Evolutionary conservation across 2,797 vertebrate species (phyloP).

Genomic region (Gastrophryne carolinensis): DNA sequence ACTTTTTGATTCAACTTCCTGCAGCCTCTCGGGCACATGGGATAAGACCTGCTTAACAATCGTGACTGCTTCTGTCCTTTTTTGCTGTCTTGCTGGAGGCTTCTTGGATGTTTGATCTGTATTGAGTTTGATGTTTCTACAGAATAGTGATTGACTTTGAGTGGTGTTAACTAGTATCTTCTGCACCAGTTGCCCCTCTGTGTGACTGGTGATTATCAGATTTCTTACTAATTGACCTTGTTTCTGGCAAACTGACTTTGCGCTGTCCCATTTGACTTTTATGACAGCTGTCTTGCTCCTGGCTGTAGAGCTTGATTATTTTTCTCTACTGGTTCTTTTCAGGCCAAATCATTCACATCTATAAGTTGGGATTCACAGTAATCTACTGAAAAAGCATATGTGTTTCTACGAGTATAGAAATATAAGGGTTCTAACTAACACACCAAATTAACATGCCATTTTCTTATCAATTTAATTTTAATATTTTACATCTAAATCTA

Average conservation of each 20-base stretch:
- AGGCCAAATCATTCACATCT: constrained; percentile 28
- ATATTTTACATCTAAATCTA: background rate
- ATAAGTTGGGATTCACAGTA: constrained; percentile 12
- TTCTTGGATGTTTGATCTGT: constrained; percentile 48
- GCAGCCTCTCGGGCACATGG: constrained; percentile 31
- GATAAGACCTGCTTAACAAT: constrained; percentile 45
- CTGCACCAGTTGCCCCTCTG: constrained; percentile 40
- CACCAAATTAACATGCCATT: background rate
- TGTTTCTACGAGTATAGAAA: background rate
- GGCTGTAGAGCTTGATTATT: constrained; percentile 50
- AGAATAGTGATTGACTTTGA: constrained; percentile 49
- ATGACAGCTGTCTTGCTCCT: constrained; percentile 50
- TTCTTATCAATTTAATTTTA: background rate
- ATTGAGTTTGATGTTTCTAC: constrained; percentile 52
- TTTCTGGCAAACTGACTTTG: constrained; percentile 51
- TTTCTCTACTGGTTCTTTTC: constrained; percentile 36
- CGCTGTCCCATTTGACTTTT: constrained; percentile 51
- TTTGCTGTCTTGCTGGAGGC: constrained; percentile 47
- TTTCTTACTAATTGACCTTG: constrained; percentile 52
- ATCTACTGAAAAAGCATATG: constrained; percentile 22
- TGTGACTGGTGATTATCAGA: constrained; percentile 51
- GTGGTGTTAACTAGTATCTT: constrained; percentile 52
- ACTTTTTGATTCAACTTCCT: constrained; percentile 28
- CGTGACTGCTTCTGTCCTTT: constrained; percentile 38
- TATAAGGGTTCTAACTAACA: background rate